Percentiles rank a stretch among this genome's conserved stretches.
Conservation (phyloP, 1,140 invertebrate genomes). For the Achroia grisella region DNA sequence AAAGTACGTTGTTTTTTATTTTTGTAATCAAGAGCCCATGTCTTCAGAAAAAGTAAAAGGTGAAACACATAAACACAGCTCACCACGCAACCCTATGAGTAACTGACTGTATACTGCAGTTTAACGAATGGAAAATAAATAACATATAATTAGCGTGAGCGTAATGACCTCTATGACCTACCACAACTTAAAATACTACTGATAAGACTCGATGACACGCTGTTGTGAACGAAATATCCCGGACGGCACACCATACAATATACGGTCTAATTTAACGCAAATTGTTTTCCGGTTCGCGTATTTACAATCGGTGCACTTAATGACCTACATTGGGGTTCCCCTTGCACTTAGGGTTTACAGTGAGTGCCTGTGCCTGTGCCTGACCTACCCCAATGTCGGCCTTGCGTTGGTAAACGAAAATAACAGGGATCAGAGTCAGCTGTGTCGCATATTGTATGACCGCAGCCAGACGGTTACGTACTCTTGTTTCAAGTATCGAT, state of each 20-base stretch:
- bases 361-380: conserved; percentile 56
- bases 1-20: conserved; percentile 24
- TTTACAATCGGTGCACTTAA: conserved; percentile 41
- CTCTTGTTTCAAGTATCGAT: conserved; percentile 5
- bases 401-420: conserved; percentile 50
- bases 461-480: conserved; percentile 37
- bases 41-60: conserved; percentile 29
- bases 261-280: conserved; percentile 29
- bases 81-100: conserved; percentile 1
- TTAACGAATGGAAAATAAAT: conserved; percentile 18
- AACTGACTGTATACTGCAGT: conserved; percentile 1
- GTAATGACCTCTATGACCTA: conserved; percentile 51
- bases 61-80: conserved; percentile 6
- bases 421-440: conserved; percentile 52
- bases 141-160: conserved; percentile 14
- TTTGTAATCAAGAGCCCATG: conserved; percentile 23
- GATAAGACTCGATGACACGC: conserved; percentile 48
- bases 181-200: conserved; percentile 35
- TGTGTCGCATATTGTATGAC: conserved; percentile 27
- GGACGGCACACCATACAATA: conserved; percentile 15
- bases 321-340: conserved; percentile 61
- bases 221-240: conserved; percentile 24
- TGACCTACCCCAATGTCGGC: conserved; percentile 56
- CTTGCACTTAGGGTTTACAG: conserved; percentile 61
- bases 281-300: conserved; percentile 42